Percentiles rank a stretch among this genome's conserved stretches.
Conservation (phyloP, 1,140 invertebrate species). For the Tenebrio molitor region DNA sequence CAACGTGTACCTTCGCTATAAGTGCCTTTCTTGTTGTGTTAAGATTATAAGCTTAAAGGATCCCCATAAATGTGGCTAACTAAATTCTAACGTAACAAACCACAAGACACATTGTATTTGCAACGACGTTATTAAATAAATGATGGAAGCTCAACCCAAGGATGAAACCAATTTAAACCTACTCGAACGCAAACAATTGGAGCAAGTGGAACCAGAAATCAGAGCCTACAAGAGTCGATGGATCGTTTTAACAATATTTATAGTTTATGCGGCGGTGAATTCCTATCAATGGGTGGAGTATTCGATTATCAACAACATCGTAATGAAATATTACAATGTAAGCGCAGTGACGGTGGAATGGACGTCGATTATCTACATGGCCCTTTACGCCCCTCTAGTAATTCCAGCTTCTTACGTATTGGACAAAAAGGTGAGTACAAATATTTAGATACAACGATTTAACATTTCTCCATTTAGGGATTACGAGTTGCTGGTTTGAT, state of each 20-base stretch:
- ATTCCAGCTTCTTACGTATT: slow-evolving; percentile 57
- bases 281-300: slow-evolving; percentile 71
- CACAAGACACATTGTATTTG: slow-evolving; percentile 4
- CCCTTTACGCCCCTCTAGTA: slow-evolving; percentile 56
- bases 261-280: slow-evolving; percentile 7
- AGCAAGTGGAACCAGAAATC: not conserved
- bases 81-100: too few relatives aligned
- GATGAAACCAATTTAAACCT: slow-evolving; percentile 25
- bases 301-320: slow-evolving; percentile 70
- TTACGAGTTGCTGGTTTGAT: slow-evolving; percentile 63
- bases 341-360: slow-evolving; percentile 73
- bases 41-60: slow-evolving; percentile 9
- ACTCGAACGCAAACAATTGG: not conserved
- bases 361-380: slow-evolving; percentile 63
- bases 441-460: not conserved
- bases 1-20: slow-evolving; percentile 9
- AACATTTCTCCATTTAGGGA: slow-evolving; percentile 59
- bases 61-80: too few relatives aligned
- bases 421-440: slow-evolving; percentile 56
- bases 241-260: slow-evolving; percentile 34
- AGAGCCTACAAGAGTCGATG: slow-evolving; percentile 18
- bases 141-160: not conserved
- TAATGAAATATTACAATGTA: slow-evolving; percentile 71
- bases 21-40: not conserved
- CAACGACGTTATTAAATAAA: not conserved